Evolutionary conservation across 53 echinoderm and acorn worm genomes (phyloP).

Genomic region (Stichopus horrens): DNA sequence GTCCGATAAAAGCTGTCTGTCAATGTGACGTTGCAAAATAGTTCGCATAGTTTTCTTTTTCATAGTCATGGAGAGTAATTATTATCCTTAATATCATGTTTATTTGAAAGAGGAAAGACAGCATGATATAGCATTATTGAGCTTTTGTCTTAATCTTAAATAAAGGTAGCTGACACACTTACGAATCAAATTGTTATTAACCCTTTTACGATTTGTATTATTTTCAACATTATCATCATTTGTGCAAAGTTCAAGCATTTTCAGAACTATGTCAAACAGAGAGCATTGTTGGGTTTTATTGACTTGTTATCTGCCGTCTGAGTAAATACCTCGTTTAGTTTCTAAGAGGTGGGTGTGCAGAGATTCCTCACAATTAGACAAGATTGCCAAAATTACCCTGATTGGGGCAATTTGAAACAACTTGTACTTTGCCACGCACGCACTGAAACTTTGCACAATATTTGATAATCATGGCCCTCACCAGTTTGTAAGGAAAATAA

Average conservation of each 20-base stretch:
- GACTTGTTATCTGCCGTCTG: constrained; percentile 33
- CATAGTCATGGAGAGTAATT: too few relatives aligned
- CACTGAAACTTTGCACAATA: constrained; percentile 21
- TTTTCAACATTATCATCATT: constrained; percentile 42
- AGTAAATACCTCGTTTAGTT: constrained; percentile 9
- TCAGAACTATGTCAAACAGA: constrained; percentile 24
- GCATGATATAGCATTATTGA: too few relatives aligned
- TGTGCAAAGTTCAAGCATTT: constrained; percentile 47
- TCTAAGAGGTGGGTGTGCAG: not conserved
- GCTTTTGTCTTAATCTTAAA: too few relatives aligned
- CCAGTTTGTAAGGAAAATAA: not conserved
- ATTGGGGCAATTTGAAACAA: constrained; percentile 19
- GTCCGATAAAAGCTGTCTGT: too few relatives aligned
- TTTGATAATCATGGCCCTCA: constrained; percentile 35
- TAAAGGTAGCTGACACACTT: too few relatives aligned
- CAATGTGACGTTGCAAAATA: too few relatives aligned
- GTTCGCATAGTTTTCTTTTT: too few relatives aligned
- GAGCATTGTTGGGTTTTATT: constrained; percentile 32
- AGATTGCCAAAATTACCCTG: not conserved
- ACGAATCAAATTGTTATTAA: too few relatives aligned
- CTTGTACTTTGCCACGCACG: constrained; percentile 28
- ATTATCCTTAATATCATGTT: too few relatives aligned
- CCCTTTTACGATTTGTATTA: too few relatives aligned
- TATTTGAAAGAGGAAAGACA: too few relatives aligned
- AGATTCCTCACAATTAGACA: constrained; percentile 25